These are phyloP conservation scores for Torymus tubicola DNA, from an alignment of 2,888 invertebrate genomes.

Conservation along the genomic window DNA sequence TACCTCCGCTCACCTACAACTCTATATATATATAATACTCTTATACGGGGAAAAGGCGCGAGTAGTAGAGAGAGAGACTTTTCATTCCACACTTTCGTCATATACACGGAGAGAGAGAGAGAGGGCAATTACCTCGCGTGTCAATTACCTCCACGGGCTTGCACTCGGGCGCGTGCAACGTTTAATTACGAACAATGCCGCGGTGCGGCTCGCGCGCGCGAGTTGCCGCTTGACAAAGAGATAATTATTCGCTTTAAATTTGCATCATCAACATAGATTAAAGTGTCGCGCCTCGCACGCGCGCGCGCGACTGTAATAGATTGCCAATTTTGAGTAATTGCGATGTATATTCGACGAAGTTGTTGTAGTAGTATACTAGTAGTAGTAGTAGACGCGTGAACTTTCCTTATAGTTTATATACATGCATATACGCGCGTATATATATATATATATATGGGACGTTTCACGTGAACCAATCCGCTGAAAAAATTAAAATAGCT, in stretches of 20 bases:
- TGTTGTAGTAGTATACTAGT: too few relatives aligned
- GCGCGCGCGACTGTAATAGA: slow-evolving; percentile 12
- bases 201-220: slow-evolving; percentile 57
- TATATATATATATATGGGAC: too few relatives aligned
- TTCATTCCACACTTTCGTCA: slow-evolving; percentile 44
- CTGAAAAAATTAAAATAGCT: too few relatives aligned
- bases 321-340: slow-evolving; percentile 16
- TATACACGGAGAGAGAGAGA: neutral
- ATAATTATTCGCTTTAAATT: slow-evolving; percentile 62
- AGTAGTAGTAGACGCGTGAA: neutral
- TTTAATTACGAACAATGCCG: slow-evolving; percentile 67
- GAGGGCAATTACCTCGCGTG: slow-evolving; percentile 58
- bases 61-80: slow-evolving; percentile 11
- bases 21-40: neutral
- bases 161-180: slow-evolving; percentile 58
- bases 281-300: slow-evolving; percentile 11
- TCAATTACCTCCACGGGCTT: slow-evolving; percentile 63
- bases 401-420: too few relatives aligned
- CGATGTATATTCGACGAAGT: too few relatives aligned
- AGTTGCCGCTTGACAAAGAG: slow-evolving; percentile 61
- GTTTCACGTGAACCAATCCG: too few relatives aligned
- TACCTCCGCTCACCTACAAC: too few relatives aligned
- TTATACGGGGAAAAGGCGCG: neutral
- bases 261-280: slow-evolving; percentile 56
- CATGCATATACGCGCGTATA: too few relatives aligned